A percentile compares a stretch with the other conserved stretches of the same genome.
These are phyloP conservation scores for Drosophila buzzatii DNA, from an alignment of 2,888 invertebrate species.

Conservation along the genomic window DNA sequence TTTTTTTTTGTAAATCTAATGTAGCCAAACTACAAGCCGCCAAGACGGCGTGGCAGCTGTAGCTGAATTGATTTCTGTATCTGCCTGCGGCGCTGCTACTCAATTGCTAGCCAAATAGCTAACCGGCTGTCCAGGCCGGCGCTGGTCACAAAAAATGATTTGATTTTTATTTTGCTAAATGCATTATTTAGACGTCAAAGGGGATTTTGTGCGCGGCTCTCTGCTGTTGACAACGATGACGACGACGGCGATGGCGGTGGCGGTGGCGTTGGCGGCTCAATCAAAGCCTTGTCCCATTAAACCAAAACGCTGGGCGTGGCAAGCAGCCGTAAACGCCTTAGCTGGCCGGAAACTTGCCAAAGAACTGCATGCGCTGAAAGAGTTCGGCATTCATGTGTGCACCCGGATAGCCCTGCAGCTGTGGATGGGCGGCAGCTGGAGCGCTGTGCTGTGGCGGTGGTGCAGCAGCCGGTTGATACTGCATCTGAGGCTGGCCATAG, in stretches of 20 bases:
- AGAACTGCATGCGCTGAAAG: constrained; percentile 86
- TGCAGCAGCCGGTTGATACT: constrained; percentile 42
- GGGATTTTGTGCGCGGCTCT: constrained; percentile 27
- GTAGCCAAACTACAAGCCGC: constrained; percentile 55
- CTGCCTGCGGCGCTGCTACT: constrained; percentile 24
- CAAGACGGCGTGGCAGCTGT: constrained; percentile 28
- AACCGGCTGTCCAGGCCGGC: constrained; percentile 75
- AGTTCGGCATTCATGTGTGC: constrained; percentile 80
- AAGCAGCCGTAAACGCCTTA: constrained; percentile 44
- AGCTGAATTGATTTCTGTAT: neutral
- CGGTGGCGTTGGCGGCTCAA: constrained; percentile 32
- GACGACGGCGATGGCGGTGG: neutral
- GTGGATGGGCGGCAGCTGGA: constrained; percentile 49
- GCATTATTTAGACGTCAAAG: constrained; percentile 70
- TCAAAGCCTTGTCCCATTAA: constrained; percentile 67
- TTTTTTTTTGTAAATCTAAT: constrained; percentile 9
- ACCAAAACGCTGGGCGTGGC: constrained; percentile 77
- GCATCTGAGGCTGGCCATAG: constrained; percentile 70
- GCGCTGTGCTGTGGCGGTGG: constrained; percentile 46
- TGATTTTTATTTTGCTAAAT: constrained; percentile 64
- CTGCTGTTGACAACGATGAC: constrained; percentile 11
- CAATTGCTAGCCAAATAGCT: constrained; percentile 24
- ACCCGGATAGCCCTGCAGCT: constrained; percentile 68
- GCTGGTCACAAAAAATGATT: constrained; percentile 24
- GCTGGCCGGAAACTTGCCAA: constrained; percentile 81